Conservation (phyloP, 2,888 invertebrate species). For the Lysandra coridon region DNA sequence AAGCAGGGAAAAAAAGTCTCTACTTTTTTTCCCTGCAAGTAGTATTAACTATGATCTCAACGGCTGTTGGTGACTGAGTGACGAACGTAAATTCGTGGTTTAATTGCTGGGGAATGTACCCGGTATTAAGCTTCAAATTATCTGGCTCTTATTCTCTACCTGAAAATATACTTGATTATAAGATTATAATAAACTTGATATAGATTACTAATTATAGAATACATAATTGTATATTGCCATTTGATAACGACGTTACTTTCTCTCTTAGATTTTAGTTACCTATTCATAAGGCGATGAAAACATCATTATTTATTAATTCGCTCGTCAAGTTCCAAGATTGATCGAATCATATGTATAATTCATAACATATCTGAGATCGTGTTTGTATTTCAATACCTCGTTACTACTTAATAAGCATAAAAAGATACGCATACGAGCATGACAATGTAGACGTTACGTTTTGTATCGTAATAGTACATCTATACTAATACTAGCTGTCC, state of each 20-base stretch:
- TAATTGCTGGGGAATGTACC: slow-evolving; percentile 12
- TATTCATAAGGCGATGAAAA: slow-evolving; percentile 23
- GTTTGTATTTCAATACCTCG: slow-evolving; percentile 21
- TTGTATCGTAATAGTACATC: slow-evolving; percentile 30
- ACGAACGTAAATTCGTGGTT: background rate
- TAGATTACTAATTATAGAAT: background rate
- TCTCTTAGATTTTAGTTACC: background rate
- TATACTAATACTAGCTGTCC: too few relatives aligned
- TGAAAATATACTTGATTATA: background rate
- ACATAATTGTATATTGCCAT: background rate
- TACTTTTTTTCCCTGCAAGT: background rate
- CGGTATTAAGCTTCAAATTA: background rate
- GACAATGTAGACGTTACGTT: slow-evolving; percentile 24
- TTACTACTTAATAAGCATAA: slow-evolving; percentile 17
- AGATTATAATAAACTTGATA: background rate
- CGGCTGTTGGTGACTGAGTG: background rate
- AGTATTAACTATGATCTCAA: slow-evolving; percentile 6
- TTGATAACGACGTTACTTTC: background rate
- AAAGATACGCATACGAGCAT: slow-evolving; percentile 15
- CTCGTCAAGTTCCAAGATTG: slow-evolving; percentile 4
- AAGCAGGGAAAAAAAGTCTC: too few relatives aligned
- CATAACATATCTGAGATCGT: slow-evolving; percentile 7
- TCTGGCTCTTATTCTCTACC: background rate
- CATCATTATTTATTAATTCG: slow-evolving; percentile 24
- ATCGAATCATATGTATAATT: slow-evolving; percentile 19